These are phyloP conservation scores for Tyto alba DNA, from an alignment of 2,113 vertebrate species.

Conservation along the genomic window DNA sequence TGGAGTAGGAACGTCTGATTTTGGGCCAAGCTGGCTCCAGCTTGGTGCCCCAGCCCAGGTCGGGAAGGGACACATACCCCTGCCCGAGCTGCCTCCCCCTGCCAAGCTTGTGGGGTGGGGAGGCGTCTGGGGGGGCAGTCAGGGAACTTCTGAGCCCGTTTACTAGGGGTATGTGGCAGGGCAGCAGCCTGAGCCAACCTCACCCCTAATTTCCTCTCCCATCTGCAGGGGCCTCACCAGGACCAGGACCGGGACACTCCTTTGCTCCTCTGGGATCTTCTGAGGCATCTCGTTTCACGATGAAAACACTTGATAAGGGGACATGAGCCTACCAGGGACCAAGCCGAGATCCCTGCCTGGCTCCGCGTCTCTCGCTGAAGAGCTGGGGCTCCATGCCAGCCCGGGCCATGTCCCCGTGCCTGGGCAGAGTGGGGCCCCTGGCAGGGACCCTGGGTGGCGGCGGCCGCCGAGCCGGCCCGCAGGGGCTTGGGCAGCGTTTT, in stretches of 20 bases:
- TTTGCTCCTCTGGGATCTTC: neutral
- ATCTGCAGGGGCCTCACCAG: neutral
- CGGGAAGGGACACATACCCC: neutral
- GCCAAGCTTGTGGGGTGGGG: neutral
- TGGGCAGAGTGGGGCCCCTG: neutral
- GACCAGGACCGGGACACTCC: neutral
- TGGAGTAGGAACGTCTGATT: neutral
- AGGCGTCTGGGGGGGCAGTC: neutral
- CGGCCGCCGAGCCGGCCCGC: accelerated
- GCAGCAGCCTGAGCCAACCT: accelerated
- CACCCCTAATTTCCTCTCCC: neutral
- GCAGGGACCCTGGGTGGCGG: accelerated
- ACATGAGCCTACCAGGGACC: neutral
- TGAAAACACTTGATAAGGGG: neutral
- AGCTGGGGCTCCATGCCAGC: neutral
- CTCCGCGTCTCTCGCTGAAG: neutral
- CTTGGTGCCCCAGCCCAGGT: neutral
- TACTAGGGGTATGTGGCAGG: neutral
- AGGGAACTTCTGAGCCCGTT: neutral
- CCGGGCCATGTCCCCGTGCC: neutral
- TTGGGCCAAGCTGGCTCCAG: neutral
- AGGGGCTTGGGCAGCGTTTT: accelerated
- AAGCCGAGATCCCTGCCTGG: neutral
- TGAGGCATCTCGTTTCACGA: neutral
- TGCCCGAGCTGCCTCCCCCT: accelerated